These are phyloP conservation scores for Tadarida brasiliensis DNA, from an alignment of 2,797 vertebrate genomes.

Conservation along the genomic window DNA sequence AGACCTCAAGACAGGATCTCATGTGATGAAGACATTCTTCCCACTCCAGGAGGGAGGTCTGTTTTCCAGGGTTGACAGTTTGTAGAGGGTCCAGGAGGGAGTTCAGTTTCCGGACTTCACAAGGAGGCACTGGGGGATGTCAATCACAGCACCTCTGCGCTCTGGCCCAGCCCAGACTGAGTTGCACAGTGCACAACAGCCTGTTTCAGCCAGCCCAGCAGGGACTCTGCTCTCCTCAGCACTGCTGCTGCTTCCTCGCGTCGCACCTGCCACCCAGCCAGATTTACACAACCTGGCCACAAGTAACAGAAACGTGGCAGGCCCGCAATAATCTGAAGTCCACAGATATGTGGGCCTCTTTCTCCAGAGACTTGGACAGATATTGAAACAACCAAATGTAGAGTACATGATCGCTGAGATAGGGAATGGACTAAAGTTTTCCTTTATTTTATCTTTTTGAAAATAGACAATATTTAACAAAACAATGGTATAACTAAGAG, in stretches of 20 bases:
- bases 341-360: not conserved
- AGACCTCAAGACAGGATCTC: not conserved
- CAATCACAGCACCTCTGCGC: not conserved
- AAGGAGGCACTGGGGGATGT: not conserved
- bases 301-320: not conserved
- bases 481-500: not conserved
- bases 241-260: slow-evolving; percentile 15
- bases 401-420: not conserved
- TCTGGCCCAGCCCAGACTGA: not conserved
- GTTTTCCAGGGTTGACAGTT: not conserved
- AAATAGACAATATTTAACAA: slow-evolving; percentile 25
- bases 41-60: not conserved
- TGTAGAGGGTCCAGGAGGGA: slow-evolving; percentile 16
- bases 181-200: not conserved
- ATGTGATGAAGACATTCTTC: slow-evolving; percentile 21
- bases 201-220: not conserved
- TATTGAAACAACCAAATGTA: not conserved
- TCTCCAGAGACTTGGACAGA: not conserved
- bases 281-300: not conserved
- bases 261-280: slow-evolving; percentile 30
- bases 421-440: not conserved
- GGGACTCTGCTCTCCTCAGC: not conserved
- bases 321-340: not conserved
- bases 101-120: slow-evolving; percentile 42
- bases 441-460: slow-evolving; percentile 17